Evolutionary conservation across 2,113 vertebrate genomes (phyloP).

Genomic region (Semnornis frantzii): DNA sequence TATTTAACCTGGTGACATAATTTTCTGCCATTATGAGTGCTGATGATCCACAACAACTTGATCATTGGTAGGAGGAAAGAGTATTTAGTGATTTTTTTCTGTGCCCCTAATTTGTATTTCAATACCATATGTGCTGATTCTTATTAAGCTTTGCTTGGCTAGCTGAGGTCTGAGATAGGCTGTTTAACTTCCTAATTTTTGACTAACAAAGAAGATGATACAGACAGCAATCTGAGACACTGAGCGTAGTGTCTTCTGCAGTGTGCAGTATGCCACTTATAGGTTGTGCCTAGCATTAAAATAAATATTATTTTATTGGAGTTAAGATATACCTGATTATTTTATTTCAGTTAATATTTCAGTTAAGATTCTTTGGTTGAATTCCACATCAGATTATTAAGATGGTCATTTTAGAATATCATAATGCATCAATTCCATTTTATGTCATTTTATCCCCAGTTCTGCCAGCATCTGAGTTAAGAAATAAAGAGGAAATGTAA

Average conservation of each 20-base stretch:
- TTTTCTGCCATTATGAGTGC: not conserved
- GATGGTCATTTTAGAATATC: not conserved
- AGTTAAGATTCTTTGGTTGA: not conserved
- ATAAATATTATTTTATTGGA: not conserved
- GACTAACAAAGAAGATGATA: not conserved
- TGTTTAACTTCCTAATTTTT: not conserved
- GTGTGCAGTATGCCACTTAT: not conserved
- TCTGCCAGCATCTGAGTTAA: not conserved
- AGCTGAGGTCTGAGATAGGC: not conserved
- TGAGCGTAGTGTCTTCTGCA: not conserved
- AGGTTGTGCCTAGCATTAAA: not conserved
- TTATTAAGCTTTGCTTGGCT: not conserved
- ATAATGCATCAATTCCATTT: not conserved
- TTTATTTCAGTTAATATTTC: not conserved
- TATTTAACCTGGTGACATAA: not conserved
- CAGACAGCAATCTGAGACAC: not conserved
- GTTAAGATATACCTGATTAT: not conserved
- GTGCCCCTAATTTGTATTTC: not conserved
- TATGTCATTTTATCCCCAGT: not conserved
- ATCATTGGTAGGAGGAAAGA: not conserved
- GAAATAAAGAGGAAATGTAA: not conserved
- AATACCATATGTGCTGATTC: not conserved
- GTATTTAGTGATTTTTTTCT: not conserved
- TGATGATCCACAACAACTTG: not conserved
- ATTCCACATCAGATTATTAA: not conserved